These are phyloP conservation scores for Scytalopus superciliaris DNA, from an alignment of 2,113 vertebrate species.

Conservation along the genomic window DNA sequence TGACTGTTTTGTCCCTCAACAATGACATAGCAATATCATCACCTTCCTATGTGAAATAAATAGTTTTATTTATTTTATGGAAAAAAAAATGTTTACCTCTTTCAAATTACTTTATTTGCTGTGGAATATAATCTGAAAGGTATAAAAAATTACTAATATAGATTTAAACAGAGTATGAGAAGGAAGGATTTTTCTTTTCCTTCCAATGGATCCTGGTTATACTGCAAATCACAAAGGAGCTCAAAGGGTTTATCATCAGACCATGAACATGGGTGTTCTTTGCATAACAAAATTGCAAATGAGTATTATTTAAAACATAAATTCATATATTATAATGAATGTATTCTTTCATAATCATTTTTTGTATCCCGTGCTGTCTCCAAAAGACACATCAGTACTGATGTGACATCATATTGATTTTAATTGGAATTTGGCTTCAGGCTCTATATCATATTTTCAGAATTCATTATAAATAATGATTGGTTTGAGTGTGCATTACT, in stretches of 20 bases:
- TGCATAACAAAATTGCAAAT: background rate
- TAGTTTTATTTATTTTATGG: background rate
- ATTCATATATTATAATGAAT: background rate
- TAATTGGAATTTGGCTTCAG: constrained; percentile 12
- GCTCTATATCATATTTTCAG: constrained; percentile 1
- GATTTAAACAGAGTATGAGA: background rate
- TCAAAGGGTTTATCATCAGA: background rate
- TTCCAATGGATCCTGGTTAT: background rate
- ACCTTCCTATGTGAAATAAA: background rate
- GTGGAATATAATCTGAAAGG: background rate
- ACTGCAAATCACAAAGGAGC: background rate
- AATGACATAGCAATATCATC: background rate
- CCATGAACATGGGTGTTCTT: background rate
- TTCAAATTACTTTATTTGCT: background rate
- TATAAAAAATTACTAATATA: background rate
- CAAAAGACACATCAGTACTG: background rate
- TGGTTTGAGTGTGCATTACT: background rate
- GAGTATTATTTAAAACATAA: background rate
- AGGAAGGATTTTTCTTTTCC: background rate
- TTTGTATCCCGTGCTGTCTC: background rate
- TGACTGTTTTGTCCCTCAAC: background rate
- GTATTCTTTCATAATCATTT: background rate
- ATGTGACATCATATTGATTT: constrained; percentile 9
- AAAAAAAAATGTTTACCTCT: background rate
- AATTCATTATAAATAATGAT: constrained; percentile 49